Evolutionary conservation across 1,140 invertebrate genomes (phyloP), one percentile per base, ranked within the genome.

Genomic region (Neotoxoptera formosana): DNA sequence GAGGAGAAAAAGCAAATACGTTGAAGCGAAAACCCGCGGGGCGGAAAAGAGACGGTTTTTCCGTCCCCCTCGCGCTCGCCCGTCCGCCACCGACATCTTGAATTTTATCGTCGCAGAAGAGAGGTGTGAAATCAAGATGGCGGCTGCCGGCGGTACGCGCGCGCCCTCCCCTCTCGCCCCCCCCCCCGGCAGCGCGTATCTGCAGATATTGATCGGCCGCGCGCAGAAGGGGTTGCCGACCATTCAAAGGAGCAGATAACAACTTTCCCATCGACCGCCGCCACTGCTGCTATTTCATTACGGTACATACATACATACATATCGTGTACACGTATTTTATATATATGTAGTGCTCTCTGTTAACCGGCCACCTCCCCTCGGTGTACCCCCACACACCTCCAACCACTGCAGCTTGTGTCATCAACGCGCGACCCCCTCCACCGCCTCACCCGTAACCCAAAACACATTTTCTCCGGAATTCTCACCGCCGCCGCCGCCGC

Each of bases 211-310:
- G 91, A 93, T 93, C 91, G 91, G 47, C 45, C 81, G 7, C 91
- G 7, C 91, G 48, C 67, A 93, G 89, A 90, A 90, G 81, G 91
- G 91, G 91, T 81, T 84, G 76, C 47, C 48, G 67, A 86, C 81
- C 91, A 86, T 93, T 93, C 91, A 45, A 41, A 93, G 91, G 47
- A 93, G 81, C 91, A 93, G 91, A 93, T 93, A 93, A 93, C 91
- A 93, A 93, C 91, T 93, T 86, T 93, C 81, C 91, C 91, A 93
- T 93, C 91, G 91, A 93, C 91, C 91, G 91, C 91, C 67, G n/a
- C 21, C 21, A 36, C 90, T 41, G 41, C 53, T 90, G 20, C 88
- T 41, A 76, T 83, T 41, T 83, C 20, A 36, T 83, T 36, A 34
- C 34, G 11, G 14, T n/a, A 67, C n/a, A 81, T 36, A 36, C 6